phyloP scores from a whole-genome alignment of 2,888 invertebrate species.

The Boloria euphrosyne region DNA sequence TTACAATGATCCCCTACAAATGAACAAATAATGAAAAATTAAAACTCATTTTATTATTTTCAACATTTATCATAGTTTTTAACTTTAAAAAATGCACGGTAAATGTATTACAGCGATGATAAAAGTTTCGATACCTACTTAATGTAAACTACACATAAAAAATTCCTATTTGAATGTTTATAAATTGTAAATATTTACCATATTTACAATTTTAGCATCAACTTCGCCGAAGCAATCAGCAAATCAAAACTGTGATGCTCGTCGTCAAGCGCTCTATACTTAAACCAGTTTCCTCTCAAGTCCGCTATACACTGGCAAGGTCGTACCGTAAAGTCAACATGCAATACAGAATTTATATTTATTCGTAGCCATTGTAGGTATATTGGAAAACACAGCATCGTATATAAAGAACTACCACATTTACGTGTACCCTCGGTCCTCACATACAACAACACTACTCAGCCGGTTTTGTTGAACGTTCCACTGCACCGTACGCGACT shows the following conservation, averaged over 20 bases:
- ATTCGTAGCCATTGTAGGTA: slow-evolving; percentile 13
- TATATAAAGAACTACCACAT: slow-evolving; percentile 11
- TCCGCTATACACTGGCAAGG: slow-evolving; percentile 42
- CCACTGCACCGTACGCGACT: slow-evolving; percentile 50
- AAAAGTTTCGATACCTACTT: no score
- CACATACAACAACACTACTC: neutral
- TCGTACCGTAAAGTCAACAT: slow-evolving; percentile 36
- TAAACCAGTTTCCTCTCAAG: slow-evolving; percentile 50
- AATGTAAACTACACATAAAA: slow-evolving; percentile 46
- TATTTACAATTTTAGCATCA: slow-evolving; percentile 36
- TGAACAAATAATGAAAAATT: slow-evolving; percentile 28
- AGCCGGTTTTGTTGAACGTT: slow-evolving; percentile 40
- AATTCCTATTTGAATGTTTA: neutral
- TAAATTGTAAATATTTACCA: neutral
- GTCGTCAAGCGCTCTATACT: slow-evolving; percentile 48
- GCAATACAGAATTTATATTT: slow-evolving; percentile 27
- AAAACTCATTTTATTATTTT: slow-evolving; percentile 21
- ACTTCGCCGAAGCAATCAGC: slow-evolving; percentile 39
- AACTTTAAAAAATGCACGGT: no score
- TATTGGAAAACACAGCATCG: slow-evolving; percentile 35
- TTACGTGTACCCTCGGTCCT: neutral
- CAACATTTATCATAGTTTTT: no score
- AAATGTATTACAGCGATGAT: no score
- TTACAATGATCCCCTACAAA: slow-evolving; percentile 55
- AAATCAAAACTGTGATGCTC: slow-evolving; percentile 52